These are phyloP conservation scores for Setophaga petechia DNA, from an alignment of 2,113 vertebrate genomes.

Conservation along the genomic window DNA sequence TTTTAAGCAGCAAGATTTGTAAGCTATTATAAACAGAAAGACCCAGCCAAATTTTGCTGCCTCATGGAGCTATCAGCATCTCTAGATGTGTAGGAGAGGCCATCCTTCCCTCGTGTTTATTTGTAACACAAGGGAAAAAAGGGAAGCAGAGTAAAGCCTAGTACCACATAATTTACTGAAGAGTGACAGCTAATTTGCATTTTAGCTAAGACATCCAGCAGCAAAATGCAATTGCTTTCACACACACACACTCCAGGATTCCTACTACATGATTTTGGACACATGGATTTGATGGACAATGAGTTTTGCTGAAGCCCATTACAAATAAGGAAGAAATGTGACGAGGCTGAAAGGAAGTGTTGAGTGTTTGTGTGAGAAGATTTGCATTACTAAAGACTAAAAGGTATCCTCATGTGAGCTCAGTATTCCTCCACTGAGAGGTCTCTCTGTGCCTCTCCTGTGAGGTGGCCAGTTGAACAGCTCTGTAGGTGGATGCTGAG, in stretches of 20 bases:
- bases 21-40: conserved; percentile 46
- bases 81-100: conserved; percentile 41
- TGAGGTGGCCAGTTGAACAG: not conserved
- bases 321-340: conserved; percentile 34
- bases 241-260: not conserved
- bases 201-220: conserved; percentile 29
- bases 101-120: not conserved
- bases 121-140: conserved; percentile 17
- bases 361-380: not conserved
- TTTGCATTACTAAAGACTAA: not conserved
- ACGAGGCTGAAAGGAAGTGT: not conserved
- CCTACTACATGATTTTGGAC: conserved; percentile 6
- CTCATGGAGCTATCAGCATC: conserved; percentile 30
- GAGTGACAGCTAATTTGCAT: conserved; percentile 47
- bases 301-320: conserved; percentile 19
- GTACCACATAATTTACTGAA: conserved; percentile 8
- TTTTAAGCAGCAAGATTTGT: conserved; percentile 41
- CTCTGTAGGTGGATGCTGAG: not conserved
- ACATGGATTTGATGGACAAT: conserved; percentile 29
- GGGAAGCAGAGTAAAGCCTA: conserved; percentile 9
- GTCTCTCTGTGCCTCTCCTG: not conserved
- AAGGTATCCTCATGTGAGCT: not conserved
- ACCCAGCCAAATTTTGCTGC: not conserved
- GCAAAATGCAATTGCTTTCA: not conserved
- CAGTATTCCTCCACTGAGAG: not conserved